phyloP scores from a whole-genome alignment of 1,140 invertebrate genomes.

The Nomia melanderi region DNA sequence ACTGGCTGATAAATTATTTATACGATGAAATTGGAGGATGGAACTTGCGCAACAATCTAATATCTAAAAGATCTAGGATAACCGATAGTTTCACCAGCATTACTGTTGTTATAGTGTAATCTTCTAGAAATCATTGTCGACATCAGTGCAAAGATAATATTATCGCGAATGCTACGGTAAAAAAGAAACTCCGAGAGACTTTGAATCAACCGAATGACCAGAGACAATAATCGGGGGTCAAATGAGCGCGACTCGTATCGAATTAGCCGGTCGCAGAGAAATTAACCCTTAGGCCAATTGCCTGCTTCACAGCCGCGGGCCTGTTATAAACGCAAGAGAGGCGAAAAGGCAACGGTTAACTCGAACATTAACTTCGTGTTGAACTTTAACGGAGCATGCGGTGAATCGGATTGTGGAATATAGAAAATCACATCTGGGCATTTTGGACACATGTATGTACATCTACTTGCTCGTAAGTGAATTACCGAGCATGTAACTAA shows the following conservation, averaged over 20 bases:
- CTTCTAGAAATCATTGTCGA: background rate
- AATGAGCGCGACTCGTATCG: conserved; percentile 57
- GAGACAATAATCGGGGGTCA: conserved; percentile 59
- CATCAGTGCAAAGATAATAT: background rate
- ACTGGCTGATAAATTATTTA: too few relatives aligned
- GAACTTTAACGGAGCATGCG: background rate
- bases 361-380: conserved; percentile 76
- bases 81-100: background rate
- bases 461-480: too few relatives aligned
- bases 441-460: background rate
- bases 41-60: background rate
- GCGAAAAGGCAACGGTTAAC: background rate
- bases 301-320: conserved; percentile 76
- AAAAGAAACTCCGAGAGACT: conserved; percentile 25
- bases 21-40: too few relatives aligned
- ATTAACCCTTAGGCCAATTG: conserved; percentile 64
- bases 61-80: background rate
- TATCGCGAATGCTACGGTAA: too few relatives aligned
- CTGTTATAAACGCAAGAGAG: background rate
- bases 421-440: background rate
- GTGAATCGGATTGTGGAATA: background rate
- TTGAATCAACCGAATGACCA: conserved; percentile 34
- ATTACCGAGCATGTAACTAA: too few relatives aligned
- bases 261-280: conserved; percentile 61
- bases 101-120: background rate